Percentiles rank a stretch among this genome's conserved stretches.
Evolutionary conservation across 2,888 invertebrate species (phyloP).

Genomic region (Idaea straminata): DNA sequence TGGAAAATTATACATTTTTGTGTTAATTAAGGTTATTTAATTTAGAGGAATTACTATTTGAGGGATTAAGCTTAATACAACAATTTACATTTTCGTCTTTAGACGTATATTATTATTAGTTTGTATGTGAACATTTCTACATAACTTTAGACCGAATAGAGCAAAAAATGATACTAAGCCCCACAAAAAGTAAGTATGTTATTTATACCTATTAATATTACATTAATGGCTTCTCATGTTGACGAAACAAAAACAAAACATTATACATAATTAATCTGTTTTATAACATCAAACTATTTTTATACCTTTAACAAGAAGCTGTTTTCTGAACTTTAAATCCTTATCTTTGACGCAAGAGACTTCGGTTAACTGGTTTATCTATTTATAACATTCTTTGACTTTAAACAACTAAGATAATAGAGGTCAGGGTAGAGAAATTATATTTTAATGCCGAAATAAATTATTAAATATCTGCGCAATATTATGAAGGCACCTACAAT

Average conservation of each 20-base stretch:
- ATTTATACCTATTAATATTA: not conserved
- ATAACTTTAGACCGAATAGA: not conserved
- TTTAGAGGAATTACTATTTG: not conserved
- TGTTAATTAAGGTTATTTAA: not conserved
- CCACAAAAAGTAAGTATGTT: not conserved
- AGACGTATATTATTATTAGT: not conserved
- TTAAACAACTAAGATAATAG: conserved; percentile 26
- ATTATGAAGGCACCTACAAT: not conserved
- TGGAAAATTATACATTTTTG: conserved; percentile 51
- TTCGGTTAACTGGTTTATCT: conserved; percentile 36
- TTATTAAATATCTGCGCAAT: not conserved
- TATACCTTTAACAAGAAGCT: conserved; percentile 14
- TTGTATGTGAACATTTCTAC: not conserved
- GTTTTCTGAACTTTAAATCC: conserved; percentile 5
- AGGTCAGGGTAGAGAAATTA: conserved; percentile 18
- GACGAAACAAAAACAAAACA: conserved; percentile 1
- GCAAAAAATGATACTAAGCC: not conserved
- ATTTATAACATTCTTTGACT: conserved; percentile 36
- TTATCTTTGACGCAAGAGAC: conserved; percentile 40
- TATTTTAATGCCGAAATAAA: not conserved
- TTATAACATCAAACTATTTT: conserved; percentile 15
- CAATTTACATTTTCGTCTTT: not conserved
- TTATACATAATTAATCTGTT: conserved; percentile 9
- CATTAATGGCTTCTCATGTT: not conserved
- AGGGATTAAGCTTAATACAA: not conserved